Evolutionary conservation across 2,797 vertebrate genomes (phyloP), one percentile per base, ranked within the genome.

Genomic region (Centroberyx gerrardi): DNA sequence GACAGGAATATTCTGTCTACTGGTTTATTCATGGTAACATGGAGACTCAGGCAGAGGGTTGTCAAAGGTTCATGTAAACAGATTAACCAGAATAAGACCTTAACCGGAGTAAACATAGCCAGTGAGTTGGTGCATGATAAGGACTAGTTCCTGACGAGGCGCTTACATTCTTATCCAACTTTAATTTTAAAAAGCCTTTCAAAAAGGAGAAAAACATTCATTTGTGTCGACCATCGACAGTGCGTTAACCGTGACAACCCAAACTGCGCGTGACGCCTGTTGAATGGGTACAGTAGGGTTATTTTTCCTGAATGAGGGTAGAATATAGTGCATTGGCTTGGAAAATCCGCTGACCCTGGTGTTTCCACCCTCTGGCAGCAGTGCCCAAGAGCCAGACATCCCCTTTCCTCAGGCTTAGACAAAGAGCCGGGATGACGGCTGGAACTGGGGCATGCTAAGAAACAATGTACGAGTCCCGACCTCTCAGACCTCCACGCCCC

Each of bases 391-490:
- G 78, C 82, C 87, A 87, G 87, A 87, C 85, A 44, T 80, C 80
- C 89, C 80, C 67, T 36, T 76, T 66, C 82, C 74, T 82, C 70
- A 36, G 76, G 74, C 76, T 80, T 64, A 80, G 87, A 93, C 92
- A 92, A 91, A 91, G 88, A 92, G 81, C 74, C 4, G 72, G 60
- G 55, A 60, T 86, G 89, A 89, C 68, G 59, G 83, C 84, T 73
- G 82, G 76, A 88, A 91, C 72, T 92, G 87, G 92, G 89, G 89
- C 87, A 90, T 78, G 66, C 84, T 56, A 49, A n/a, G 84, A 80
- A 93, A 94, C 91, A 93, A 93, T 91, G 88, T 77, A 65, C 18
- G 29, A 86, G 84, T 89, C 70, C 22, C 9, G 68, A 85, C 83
- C 83, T 62, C 62, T 15, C n/a, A 65, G 70, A 84, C 81, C 78